These are phyloP conservation scores for Coregonus sp. DNA, from an alignment of 2,797 vertebrate species.

Conservation along the genomic window DNA sequence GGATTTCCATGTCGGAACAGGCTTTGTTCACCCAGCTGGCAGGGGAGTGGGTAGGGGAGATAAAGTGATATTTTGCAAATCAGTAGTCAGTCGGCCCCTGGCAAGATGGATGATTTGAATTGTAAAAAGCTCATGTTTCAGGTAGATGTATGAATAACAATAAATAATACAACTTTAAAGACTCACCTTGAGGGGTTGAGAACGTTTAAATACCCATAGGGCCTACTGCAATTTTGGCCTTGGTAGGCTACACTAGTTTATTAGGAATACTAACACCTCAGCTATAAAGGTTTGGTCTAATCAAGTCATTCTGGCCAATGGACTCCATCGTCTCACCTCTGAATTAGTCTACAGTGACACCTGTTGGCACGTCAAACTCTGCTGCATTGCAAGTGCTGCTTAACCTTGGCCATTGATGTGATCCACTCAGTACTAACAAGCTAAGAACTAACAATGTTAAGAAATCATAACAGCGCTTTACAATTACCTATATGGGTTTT, in stretches of 20 bases:
- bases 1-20: background rate
- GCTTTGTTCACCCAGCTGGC: slow-evolving; percentile 8
- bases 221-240: background rate
- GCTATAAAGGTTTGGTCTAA: background rate
- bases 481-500: background rate
- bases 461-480: background rate
- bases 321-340: slow-evolving; percentile 7
- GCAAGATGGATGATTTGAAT: background rate
- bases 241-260: background rate
- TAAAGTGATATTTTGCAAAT: background rate
- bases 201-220: background rate
- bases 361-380: slow-evolving; percentile 28
- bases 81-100: background rate
- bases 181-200: background rate
- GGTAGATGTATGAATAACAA: background rate
- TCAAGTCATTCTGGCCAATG: background rate
- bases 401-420: background rate
- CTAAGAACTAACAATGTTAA: background rate
- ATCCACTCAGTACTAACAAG: background rate
- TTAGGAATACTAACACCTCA: background rate
- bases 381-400: slow-evolving; percentile 4
- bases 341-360: slow-evolving; percentile 40
- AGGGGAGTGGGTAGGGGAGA: background rate
- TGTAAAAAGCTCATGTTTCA: background rate
- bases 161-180: background rate